These are phyloP conservation scores for Auanema sp. DNA, from an alignment of 2,888 invertebrate genomes.

Conservation along the genomic window DNA sequence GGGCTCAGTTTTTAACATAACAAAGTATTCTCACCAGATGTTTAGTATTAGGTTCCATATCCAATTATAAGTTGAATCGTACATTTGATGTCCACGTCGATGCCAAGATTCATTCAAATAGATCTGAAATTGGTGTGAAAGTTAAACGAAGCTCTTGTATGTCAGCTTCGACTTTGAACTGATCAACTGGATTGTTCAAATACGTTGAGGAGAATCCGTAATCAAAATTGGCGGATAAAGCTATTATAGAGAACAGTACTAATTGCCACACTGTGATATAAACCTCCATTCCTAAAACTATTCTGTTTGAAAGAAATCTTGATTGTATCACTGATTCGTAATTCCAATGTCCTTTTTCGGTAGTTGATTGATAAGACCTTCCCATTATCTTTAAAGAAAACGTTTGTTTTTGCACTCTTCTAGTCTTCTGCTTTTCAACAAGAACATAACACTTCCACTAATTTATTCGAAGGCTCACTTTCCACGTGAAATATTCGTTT, in stretches of 20 bases:
- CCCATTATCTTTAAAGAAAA: background rate
- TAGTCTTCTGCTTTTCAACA: background rate
- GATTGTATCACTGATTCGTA: too few relatives aligned
- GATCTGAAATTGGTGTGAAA: slow-evolving; percentile 9
- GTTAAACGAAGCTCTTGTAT: background rate
- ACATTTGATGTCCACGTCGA: slow-evolving; percentile 28
- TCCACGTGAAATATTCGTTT: background rate
- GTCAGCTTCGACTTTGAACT: slow-evolving; percentile 39
- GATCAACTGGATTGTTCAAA: slow-evolving; percentile 50
- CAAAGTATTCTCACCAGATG: slow-evolving; percentile 31
- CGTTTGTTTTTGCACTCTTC: too few relatives aligned
- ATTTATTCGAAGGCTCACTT: background rate
- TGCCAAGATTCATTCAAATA: slow-evolving; percentile 31
- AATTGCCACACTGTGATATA: slow-evolving; percentile 18
- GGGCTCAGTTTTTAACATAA: background rate
- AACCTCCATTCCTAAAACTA: too few relatives aligned
- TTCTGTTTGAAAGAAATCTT: background rate
- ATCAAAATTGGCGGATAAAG: slow-evolving; percentile 48
- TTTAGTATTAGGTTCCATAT: slow-evolving; percentile 55
- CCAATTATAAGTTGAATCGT: slow-evolving; percentile 28
- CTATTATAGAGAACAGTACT: slow-evolving; percentile 29
- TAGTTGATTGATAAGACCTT: background rate
- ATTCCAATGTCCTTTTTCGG: too few relatives aligned
- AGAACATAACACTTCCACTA: background rate
- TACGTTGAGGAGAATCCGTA: slow-evolving; percentile 55